A percentile compares a stretch with the other conserved stretches of the same genome.
Evolutionary conservation across 2,113 vertebrate species (phyloP).

Genomic region (Caloenas nicobarica): DNA sequence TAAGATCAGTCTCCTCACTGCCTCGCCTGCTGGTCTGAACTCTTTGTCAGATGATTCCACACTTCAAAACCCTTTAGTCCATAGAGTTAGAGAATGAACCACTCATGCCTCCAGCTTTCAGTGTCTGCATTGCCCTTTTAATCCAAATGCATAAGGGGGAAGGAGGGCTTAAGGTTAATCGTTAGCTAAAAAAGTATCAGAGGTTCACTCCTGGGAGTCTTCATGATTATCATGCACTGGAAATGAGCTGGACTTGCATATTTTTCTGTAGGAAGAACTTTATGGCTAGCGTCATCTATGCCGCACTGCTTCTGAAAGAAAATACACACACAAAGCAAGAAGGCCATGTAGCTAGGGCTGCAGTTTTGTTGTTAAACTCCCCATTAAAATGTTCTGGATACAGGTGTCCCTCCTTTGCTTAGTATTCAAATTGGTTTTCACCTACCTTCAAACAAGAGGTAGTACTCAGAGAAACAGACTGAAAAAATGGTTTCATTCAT

Average conservation of each 20-base stretch:
- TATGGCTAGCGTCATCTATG: background rate
- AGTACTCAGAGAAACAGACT: background rate
- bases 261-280: conserved; percentile 20
- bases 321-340: background rate
- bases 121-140: background rate
- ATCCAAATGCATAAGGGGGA: background rate
- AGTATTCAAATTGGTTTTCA: background rate
- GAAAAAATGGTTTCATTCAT: background rate
- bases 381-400: background rate
- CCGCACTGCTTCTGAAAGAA: conserved; percentile 3
- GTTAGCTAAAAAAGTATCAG: conserved; percentile 31
- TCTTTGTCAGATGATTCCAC: background rate
- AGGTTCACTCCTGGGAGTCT: background rate
- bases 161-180: conserved; percentile 50
- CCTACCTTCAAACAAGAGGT: background rate
- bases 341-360: background rate
- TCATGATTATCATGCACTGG: background rate
- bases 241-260: conserved; percentile 38
- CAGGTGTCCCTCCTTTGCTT: background rate
- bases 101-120: background rate
- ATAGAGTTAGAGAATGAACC: background rate
- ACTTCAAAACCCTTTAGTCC: background rate
- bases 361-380: background rate
- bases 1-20: background rate
- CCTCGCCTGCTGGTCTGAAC: background rate